Conservation (phyloP, 1,140 invertebrate genomes). For the Lethocerus indicus region DNA sequence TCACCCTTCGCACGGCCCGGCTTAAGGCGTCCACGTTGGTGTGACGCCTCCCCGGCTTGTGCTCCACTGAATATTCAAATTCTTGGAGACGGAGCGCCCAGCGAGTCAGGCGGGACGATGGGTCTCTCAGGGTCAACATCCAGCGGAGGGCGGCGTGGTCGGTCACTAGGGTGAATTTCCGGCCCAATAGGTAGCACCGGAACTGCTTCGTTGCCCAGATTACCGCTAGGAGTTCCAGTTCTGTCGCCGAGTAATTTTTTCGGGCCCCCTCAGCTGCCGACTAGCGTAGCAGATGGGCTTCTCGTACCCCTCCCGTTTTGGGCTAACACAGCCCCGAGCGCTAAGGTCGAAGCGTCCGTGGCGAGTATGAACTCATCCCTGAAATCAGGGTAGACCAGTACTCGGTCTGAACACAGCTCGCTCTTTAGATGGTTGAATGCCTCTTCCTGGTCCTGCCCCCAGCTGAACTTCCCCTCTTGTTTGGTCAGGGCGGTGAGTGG, state of each 20-base stretch:
- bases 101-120: too few relatives aligned
- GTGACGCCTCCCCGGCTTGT: too few relatives aligned
- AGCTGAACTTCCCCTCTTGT: constrained; percentile 14
- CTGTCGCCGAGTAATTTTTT: constrained; percentile 20
- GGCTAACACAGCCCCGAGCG: constrained; percentile 22
- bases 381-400: constrained; percentile 25
- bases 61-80: too few relatives aligned
- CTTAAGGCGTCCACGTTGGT: too few relatives aligned
- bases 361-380: constrained; percentile 22
- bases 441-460: neutral
- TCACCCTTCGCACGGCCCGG: too few relatives aligned
- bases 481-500: constrained; percentile 23
- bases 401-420: constrained; percentile 11
- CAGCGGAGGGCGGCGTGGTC: too few relatives aligned
- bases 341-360: constrained; percentile 23
- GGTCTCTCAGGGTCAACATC: too few relatives aligned
- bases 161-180: constrained; percentile 28
- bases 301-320: constrained; percentile 20
- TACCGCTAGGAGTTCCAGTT: constrained; percentile 33
- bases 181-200: constrained; percentile 27
- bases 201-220: constrained; percentile 29
- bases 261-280: constrained; percentile 19
- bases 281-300: constrained; percentile 21
- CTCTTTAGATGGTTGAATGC: constrained; percentile 6
- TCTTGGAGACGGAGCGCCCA: too few relatives aligned